A percentile compares a stretch with the other conserved stretches of the same genome.
phyloP scores from a whole-genome alignment of 2,888 invertebrate genomes.

The Drosophila formosana region DNA sequence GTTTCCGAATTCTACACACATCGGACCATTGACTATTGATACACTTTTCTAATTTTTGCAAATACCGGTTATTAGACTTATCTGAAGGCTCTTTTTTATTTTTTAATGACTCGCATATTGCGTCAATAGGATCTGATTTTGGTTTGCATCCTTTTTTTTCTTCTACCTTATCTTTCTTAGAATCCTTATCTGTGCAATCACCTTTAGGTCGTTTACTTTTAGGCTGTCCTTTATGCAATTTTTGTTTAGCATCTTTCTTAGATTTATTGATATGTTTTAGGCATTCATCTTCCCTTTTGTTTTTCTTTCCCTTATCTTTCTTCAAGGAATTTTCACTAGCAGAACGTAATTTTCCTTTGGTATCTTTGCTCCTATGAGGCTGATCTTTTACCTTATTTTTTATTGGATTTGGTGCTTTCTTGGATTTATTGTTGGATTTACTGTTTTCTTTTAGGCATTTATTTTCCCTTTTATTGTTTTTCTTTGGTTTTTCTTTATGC shows the following conservation, averaged over 20 bases:
- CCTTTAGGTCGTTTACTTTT: neutral
- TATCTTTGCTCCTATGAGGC: neutral
- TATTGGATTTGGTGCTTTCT: neutral
- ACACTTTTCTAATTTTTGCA: slow-evolving; percentile 15
- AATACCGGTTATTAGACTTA: neutral
- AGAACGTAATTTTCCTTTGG: neutral
- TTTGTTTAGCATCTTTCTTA: neutral
- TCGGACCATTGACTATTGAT: slow-evolving; percentile 21
- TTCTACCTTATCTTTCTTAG: neutral
- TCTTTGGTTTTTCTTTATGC: neutral
- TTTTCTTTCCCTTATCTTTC: neutral
- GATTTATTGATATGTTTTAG: neutral
- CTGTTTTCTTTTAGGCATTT: neutral
- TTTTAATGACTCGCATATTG: neutral
- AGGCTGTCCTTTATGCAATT: neutral
- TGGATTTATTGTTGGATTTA: neutral
- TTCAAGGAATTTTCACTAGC: neutral
- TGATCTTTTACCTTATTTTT: slow-evolving; percentile 2
- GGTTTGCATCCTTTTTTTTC: neutral
- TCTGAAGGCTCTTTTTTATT: neutral
- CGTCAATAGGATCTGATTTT: slow-evolving; percentile 1
- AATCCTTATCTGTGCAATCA: neutral
- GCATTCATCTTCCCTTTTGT: neutral
- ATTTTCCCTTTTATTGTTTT: neutral
- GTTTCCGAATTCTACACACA: slow-evolving; percentile 16